Percentiles rank a stretch among this genome's conserved stretches.
phyloP scores from a whole-genome alignment of 2,888 invertebrate species.

The Eupithecia insigniata region DNA sequence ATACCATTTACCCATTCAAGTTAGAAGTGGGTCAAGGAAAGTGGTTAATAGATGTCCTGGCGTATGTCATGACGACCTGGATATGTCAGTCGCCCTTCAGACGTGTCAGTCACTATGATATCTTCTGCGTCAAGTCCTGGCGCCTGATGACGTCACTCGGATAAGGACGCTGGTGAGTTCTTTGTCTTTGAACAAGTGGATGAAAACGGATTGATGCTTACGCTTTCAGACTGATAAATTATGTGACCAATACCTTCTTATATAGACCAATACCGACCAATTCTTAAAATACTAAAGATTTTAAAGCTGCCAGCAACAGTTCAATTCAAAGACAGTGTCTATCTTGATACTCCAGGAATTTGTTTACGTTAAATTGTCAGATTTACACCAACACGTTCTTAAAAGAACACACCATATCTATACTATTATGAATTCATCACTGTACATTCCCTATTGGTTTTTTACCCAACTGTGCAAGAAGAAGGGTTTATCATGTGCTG shows the following conservation, averaged over 20 bases:
- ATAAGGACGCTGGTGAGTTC: neutral
- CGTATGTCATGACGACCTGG: constrained; percentile 23
- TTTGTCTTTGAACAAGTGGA: neutral
- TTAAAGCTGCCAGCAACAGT: too few relatives aligned
- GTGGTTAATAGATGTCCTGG: constrained; percentile 36
- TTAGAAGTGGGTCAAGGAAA: constrained; percentile 43
- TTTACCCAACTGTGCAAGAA: too few relatives aligned
- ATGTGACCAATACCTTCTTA: neutral
- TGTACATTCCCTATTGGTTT: neutral
- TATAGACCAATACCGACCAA: too few relatives aligned
- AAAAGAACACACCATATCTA: neutral
- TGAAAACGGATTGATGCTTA: neutral
- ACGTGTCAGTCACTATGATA: constrained; percentile 6
- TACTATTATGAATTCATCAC: too few relatives aligned
- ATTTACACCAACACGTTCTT: neutral
- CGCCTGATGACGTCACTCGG: constrained; percentile 26
- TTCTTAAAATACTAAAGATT: too few relatives aligned
- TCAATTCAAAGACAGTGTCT: neutral
- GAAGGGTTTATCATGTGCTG: neutral
- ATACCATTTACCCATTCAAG: constrained; percentile 39
- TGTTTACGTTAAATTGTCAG: neutral
- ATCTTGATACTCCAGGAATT: neutral
- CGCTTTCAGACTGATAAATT: neutral
- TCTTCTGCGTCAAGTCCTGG: constrained; percentile 18
- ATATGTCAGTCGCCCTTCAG: constrained; percentile 22